Percentiles rank a stretch among this genome's conserved stretches.
Evolutionary conservation across 2,888 invertebrate genomes (phyloP).

Genomic region (Mechanitis messenoides): DNA sequence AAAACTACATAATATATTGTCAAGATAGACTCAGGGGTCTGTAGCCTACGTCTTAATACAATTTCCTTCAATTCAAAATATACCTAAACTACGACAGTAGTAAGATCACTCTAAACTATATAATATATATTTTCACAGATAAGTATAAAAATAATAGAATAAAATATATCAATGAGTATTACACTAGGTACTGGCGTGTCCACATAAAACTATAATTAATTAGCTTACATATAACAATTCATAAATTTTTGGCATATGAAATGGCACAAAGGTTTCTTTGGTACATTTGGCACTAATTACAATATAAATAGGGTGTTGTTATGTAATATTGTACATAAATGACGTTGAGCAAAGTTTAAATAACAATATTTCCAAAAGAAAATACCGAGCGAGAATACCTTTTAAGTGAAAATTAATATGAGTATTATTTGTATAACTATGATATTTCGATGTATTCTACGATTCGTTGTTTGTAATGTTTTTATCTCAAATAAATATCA

Average conservation of each 20-base stretch:
- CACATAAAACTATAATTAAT: constrained; percentile 25
- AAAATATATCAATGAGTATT: constrained; percentile 58
- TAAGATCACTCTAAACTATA: constrained; percentile 5
- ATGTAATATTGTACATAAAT: constrained; percentile 51
- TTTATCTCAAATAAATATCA: neutral
- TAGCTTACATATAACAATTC: constrained; percentile 23
- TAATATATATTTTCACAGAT: constrained; percentile 12
- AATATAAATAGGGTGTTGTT: constrained; percentile 39
- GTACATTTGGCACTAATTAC: constrained; percentile 53
- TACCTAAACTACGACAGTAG: neutral
- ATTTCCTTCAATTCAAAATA: constrained; percentile 15
- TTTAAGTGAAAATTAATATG: constrained; percentile 20
- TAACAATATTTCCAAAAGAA: constrained; percentile 45
- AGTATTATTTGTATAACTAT: neutral
- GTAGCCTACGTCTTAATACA: constrained; percentile 30
- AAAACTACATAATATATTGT: constrained; percentile 20
- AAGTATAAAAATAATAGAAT: constrained; percentile 43
- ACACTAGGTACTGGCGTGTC: constrained; percentile 62
- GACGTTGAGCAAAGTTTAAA: constrained; percentile 65
- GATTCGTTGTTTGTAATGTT: constrained; percentile 5
- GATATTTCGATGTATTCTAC: constrained; percentile 8
- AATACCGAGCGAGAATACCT: constrained; percentile 72
- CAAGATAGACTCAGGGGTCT: constrained; percentile 39
- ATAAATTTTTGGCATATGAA: constrained; percentile 43
- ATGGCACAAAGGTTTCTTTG: constrained; percentile 41